A percentile compares a stretch with the other conserved stretches of the same genome.
phyloP scores from a whole-genome alignment of 2,797 vertebrate genomes.

The Oophaga sylvatica region DNA sequence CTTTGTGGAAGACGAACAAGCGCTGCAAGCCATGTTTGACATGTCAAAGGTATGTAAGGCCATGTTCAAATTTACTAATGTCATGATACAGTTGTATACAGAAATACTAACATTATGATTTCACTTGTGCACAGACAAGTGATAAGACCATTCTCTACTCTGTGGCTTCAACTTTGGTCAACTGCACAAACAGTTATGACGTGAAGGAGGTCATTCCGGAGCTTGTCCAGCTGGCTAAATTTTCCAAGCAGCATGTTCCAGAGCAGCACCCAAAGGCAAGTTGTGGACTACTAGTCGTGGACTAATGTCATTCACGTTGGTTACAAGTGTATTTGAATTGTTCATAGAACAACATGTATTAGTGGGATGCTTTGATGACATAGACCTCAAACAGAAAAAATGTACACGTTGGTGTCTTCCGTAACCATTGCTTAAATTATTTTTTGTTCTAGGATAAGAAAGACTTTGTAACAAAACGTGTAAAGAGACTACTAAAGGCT shows the following conservation, averaged over 20 bases:
- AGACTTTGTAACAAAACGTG: constrained; percentile 88
- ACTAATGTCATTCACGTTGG: neutral
- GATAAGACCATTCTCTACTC: constrained; percentile 96
- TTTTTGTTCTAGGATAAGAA: constrained; percentile 87
- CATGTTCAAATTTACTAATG: neutral
- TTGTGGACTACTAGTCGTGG: no score
- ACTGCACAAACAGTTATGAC: constrained; percentile 95
- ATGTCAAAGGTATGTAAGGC: constrained; percentile 83
- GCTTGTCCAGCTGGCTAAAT: constrained; percentile 92
- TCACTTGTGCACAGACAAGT: constrained; percentile 74
- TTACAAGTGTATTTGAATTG: neutral
- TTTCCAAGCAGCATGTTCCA: constrained; percentile 97
- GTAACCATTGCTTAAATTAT: neutral
- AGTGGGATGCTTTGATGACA: neutral
- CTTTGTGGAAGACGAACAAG: constrained; percentile 91
- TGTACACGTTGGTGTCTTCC: neutral
- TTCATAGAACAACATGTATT: neutral
- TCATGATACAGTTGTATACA: neutral
- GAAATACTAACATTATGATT: neutral
- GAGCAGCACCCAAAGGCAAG: constrained; percentile 95
- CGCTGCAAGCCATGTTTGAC: constrained; percentile 97
- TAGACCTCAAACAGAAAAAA: neutral
- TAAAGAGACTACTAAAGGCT: constrained; percentile 87
- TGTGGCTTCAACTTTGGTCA: constrained; percentile 88
- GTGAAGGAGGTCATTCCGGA: constrained; percentile 95